Evolutionary conservation across 2,113 vertebrate species (phyloP).

Genomic region (Nymphicus hollandicus): DNA sequence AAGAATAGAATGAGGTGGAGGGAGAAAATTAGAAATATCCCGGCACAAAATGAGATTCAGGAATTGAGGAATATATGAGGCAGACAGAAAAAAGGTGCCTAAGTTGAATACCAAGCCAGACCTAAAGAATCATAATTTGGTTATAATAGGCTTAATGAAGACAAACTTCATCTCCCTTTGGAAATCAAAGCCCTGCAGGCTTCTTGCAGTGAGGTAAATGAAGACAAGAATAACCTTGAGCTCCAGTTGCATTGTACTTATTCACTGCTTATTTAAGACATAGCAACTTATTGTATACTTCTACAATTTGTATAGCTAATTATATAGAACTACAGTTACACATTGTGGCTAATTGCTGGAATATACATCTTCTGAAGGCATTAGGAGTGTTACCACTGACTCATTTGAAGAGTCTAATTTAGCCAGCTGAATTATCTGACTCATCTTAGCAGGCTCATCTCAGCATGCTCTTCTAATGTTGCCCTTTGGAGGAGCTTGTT

Average conservation of each 20-base stretch:
- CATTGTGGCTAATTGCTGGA: constrained; percentile 52
- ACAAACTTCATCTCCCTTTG: constrained; percentile 15
- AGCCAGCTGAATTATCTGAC: constrained; percentile 44
- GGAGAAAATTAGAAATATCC: background rate
- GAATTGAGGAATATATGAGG: background rate
- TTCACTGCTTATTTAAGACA: constrained; percentile 50
- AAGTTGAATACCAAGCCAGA: constrained; percentile 1
- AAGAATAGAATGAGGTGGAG: background rate
- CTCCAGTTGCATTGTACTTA: constrained; percentile 33
- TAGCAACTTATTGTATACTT: constrained; percentile 52
- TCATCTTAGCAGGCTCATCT: constrained; percentile 37
- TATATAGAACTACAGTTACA: constrained; percentile 53
- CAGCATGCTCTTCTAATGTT: constrained; percentile 15
- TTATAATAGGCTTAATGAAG: constrained; percentile 18
- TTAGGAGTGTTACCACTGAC: constrained; percentile 43
- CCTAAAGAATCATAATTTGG: background rate
- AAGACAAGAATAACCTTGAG: constrained; percentile 61
- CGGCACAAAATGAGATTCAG: background rate
- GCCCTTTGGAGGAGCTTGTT: constrained; percentile 18
- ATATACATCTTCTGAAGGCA: constrained; percentile 52
- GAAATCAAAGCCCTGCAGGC: constrained; percentile 42
- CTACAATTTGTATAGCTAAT: constrained; percentile 59
- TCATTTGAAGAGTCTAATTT: constrained; percentile 59
- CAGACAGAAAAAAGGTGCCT: background rate
- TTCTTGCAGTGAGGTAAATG: constrained; percentile 36